Evolutionary conservation across 2,113 vertebrate species (phyloP).

Genomic region (Hirundichthys speculiger): DNA sequence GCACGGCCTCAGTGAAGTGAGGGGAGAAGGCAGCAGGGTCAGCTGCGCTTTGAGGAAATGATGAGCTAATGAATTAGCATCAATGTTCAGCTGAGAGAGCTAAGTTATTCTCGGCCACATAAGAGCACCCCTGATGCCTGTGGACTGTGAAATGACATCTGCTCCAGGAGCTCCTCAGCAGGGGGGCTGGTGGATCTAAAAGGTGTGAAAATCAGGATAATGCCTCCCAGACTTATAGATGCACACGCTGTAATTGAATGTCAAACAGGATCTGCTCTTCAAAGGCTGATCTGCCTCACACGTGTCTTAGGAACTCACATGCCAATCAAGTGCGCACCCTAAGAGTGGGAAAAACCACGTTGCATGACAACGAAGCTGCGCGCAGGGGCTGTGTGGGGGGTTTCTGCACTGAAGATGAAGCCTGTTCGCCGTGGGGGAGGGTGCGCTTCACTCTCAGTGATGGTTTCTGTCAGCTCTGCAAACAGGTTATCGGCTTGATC

Average conservation of each 20-base stretch:
- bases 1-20: conserved; percentile 21
- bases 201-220: conserved; percentile 33
- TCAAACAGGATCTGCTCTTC: conserved; percentile 46
- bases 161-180: conserved; percentile 24
- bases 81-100: conserved; percentile 2
- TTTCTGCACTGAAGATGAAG: conserved; percentile 3
- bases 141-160: conserved; percentile 19
- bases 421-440: neutral
- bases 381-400: neutral
- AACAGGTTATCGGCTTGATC: conserved; percentile 22
- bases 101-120: conserved; percentile 15
- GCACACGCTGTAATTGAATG: conserved; percentile 30
- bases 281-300: conserved; percentile 20
- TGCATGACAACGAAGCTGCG: conserved; percentile 8
- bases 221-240: conserved; percentile 15
- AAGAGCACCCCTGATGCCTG: conserved; percentile 1
- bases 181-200: conserved; percentile 13
- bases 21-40: conserved; percentile 18
- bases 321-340: conserved; percentile 26
- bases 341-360: conserved; percentile 12
- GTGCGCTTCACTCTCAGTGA: conserved; percentile 17
- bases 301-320: conserved; percentile 33
- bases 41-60: conserved; percentile 8
- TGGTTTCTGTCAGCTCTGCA: neutral
- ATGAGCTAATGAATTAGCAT: conserved; percentile 20